Evolutionary conservation across 37 sponge, comb jelly and placozoan species (phyloP), one percentile per base, ranked within the genome.

Genomic region (Spongilla lacustris): DNA sequence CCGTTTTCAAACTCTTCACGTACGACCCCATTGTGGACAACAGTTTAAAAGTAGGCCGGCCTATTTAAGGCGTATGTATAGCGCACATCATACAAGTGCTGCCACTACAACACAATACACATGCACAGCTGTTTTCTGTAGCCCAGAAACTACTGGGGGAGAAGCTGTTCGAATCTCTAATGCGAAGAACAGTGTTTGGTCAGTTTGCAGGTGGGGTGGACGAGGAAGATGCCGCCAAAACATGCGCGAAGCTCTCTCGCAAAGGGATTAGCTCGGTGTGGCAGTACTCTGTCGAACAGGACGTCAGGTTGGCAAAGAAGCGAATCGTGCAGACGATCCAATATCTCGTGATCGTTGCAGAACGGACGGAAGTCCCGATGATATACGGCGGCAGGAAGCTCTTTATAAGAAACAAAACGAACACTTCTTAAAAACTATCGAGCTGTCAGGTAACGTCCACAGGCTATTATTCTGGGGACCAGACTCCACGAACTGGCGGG

Each of bases 121-220:
- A 50, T 50, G 13, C 34, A 24, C 68, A 93, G 93, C 34, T 86
- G 28, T 84, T 84, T 33, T 2, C 71, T 22, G 8, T 86, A 23
- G 68, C 74, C 30, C 75, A 87, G 71, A n/a, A 71, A 0, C 1
- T 94, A 19, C 77, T 94, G 2, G 94, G 94, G 2, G 36, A 37
- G 27, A 33, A 73, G 68, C 33, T 87, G 29, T 81, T 84, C 22
- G 81, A 86, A 50, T 36, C 28, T 10, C 58, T 90, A 0, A 23
- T 94, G 71, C 79, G 73, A n/a, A 24, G 36, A 13, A 85, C 88
- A 36, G 66, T 94, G 22, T 87, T 78, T 80, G 87, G 78, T 27
- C 94, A 94, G 78, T 94, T 94, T 94, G 90, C 73, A 25, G 94
- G 88, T 23, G 91, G 91, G 21, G 72, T 81, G 49, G 73, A 83